Percentiles rank a stretch among this genome's conserved stretches.
These are phyloP conservation scores for Caenorhabditis macrosperma DNA, from an alignment of 2,888 invertebrate species.

Conservation along the genomic window DNA sequence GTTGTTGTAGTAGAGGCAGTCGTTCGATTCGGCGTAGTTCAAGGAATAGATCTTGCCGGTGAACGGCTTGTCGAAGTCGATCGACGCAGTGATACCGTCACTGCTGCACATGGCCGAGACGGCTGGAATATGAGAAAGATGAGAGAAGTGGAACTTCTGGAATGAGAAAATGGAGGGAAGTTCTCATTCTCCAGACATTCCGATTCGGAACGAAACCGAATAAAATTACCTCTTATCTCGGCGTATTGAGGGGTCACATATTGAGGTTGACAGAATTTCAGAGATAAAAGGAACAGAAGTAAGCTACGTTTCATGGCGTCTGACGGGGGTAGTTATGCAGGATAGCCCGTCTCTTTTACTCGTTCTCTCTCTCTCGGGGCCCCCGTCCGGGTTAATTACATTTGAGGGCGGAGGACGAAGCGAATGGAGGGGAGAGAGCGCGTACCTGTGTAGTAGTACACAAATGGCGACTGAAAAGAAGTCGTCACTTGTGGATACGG, in stretches of 20 bases:
- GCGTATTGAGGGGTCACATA: slow-evolving; percentile 61
- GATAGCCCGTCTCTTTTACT: slow-evolving; percentile 8
- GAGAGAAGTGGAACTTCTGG: too few species aligned
- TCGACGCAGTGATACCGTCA: slow-evolving; percentile 78
- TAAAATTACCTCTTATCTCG: slow-evolving; percentile 51
- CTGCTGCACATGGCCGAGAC: slow-evolving; percentile 79
- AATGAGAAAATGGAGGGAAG: too few species aligned
- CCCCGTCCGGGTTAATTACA: slow-evolving; percentile 53
- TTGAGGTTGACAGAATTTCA: slow-evolving; percentile 48
- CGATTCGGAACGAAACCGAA: too few species aligned
- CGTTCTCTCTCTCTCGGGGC: slow-evolving; percentile 15
- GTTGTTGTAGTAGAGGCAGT: slow-evolving; percentile 79
- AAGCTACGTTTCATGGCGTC: slow-evolving; percentile 34
- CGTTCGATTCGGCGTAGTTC: slow-evolving; percentile 74
- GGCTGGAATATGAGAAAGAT: slow-evolving; percentile 38
- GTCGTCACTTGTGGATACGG: slow-evolving; percentile 42
- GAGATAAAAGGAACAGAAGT: slow-evolving; percentile 38
- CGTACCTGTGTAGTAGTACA: slow-evolving; percentile 50
- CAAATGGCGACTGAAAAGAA: slow-evolving; percentile 50
- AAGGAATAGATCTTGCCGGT: slow-evolving; percentile 78
- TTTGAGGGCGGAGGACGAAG: slow-evolving; percentile 33
- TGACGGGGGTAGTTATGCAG: slow-evolving; percentile 1
- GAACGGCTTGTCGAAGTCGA: slow-evolving; percentile 78
- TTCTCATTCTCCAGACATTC: too few species aligned
- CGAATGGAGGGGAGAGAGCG: slow-evolving; percentile 31